phyloP scores from a whole-genome alignment of 2,797 vertebrate genomes.

The Chelmon rostratus region DNA sequence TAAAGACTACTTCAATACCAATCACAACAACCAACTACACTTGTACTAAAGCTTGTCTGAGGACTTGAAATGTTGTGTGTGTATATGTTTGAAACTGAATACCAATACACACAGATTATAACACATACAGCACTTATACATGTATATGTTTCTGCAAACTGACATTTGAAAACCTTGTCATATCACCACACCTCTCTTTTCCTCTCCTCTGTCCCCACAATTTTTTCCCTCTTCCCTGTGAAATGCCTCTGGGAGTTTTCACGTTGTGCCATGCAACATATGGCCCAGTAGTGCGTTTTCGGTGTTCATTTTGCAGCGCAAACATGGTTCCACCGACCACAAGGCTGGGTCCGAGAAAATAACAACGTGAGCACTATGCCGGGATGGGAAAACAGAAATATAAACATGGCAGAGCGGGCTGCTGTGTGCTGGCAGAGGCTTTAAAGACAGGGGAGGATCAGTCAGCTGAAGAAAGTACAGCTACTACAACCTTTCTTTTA shows the following conservation, averaged over 20 bases:
- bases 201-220: not conserved
- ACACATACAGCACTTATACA: not conserved
- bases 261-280: constrained; percentile 45
- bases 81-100: too few species aligned
- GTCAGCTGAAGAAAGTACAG: constrained; percentile 31
- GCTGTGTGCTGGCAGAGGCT: constrained; percentile 52
- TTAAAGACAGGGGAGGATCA: constrained; percentile 64
- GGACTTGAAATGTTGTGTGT: too few species aligned
- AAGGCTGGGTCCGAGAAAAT: constrained; percentile 75
- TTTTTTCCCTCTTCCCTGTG: constrained; percentile 5
- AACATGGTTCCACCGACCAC: constrained; percentile 68
- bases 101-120: not conserved
- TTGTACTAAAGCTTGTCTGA: too few species aligned
- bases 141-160: constrained; percentile 1
- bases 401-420: constrained; percentile 70
- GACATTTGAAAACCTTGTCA: constrained; percentile 28
- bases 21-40: too few species aligned
- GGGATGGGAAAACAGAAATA: constrained; percentile 71
- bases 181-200: too few species aligned
- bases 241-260: constrained; percentile 37
- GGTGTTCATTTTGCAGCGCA: constrained; percentile 39
- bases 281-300: constrained; percentile 18
- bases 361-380: constrained; percentile 67
- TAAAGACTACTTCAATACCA: too few species aligned
- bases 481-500: constrained; percentile 47